Evolutionary conservation across 2,888 invertebrate genomes (phyloP).

Genomic region (Macaria notata): DNA sequence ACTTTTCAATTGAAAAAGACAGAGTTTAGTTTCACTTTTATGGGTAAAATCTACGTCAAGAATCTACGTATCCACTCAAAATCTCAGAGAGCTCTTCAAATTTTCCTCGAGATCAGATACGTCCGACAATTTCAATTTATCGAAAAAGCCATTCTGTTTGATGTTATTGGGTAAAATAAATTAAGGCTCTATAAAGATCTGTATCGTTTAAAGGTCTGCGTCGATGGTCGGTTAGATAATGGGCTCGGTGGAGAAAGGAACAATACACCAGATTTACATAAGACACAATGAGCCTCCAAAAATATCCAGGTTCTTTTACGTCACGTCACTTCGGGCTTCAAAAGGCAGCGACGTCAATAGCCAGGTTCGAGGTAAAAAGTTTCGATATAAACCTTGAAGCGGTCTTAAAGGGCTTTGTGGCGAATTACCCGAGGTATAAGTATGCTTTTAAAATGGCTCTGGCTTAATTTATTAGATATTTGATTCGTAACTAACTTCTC

Average conservation of each 20-base stretch:
- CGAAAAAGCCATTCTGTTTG: slow-evolving; percentile 24
- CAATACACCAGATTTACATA: slow-evolving; percentile 41
- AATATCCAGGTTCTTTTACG: slow-evolving; percentile 26
- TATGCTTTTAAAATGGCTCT: too few species aligned
- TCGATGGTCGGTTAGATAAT: slow-evolving; percentile 33
- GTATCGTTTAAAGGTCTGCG: slow-evolving; percentile 27
- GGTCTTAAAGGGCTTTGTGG: neutral
- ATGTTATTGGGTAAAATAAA: slow-evolving; percentile 29
- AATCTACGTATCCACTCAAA: neutral
- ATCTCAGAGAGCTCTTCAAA: slow-evolving; percentile 5
- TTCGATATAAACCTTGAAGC: slow-evolving; percentile 9
- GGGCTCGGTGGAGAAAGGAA: slow-evolving; percentile 33
- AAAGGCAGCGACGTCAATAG: slow-evolving; percentile 24
- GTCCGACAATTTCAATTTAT: slow-evolving; percentile 24
- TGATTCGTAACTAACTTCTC: too few species aligned
- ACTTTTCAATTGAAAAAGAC: too few species aligned
- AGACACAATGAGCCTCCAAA: slow-evolving; percentile 27
- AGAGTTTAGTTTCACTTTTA: too few species aligned
- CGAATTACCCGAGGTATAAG: too few species aligned
- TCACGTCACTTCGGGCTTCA: slow-evolving; percentile 16
- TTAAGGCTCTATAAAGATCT: slow-evolving; percentile 27
- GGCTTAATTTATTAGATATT: too few species aligned
- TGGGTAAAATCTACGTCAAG: too few species aligned
- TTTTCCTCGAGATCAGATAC: slow-evolving; percentile 10
- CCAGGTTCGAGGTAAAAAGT: slow-evolving; percentile 12